Conservation (phyloP, 2,888 invertebrate species). For the Drosophila histrio region DNA sequence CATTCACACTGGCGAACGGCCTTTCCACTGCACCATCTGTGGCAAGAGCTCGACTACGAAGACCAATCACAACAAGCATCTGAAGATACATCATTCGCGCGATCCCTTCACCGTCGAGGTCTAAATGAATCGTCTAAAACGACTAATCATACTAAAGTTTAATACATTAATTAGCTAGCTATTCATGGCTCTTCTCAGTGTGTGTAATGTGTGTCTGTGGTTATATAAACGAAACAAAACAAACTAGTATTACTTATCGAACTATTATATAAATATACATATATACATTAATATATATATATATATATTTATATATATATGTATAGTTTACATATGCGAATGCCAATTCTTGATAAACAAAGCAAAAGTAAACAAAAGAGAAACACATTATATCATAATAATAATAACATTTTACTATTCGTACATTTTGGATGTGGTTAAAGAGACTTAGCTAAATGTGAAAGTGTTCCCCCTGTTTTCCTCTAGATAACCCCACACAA, state of each 20-base stretch:
- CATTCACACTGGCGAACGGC: slow-evolving; percentile 91
- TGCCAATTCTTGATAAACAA: slow-evolving; percentile 70
- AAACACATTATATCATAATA: slow-evolving; percentile 52
- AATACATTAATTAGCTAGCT: slow-evolving; percentile 69
- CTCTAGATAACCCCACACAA: slow-evolving; percentile 22
- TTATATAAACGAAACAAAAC: slow-evolving; percentile 58
- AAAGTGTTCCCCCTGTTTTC: slow-evolving; percentile 51
- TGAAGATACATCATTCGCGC: slow-evolving; percentile 94
- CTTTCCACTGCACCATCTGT: slow-evolving; percentile 94
- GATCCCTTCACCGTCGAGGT: slow-evolving; percentile 93
- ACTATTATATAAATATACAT: slow-evolving; percentile 43
- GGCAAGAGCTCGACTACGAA: slow-evolving; percentile 95
- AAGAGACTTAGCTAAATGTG: slow-evolving; percentile 73
- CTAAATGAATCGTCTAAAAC: slow-evolving; percentile 55
- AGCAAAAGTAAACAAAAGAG: slow-evolving; percentile 20
- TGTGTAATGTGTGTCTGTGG: slow-evolving; percentile 73
- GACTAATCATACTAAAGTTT: slow-evolving; percentile 18
- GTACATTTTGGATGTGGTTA: slow-evolving; percentile 74
- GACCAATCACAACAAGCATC: slow-evolving; percentile 95
- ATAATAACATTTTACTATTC: slow-evolving; percentile 68
- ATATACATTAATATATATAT: slow-evolving; percentile 28
- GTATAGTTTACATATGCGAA: slow-evolving; percentile 62
- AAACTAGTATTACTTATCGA: slow-evolving; percentile 76
- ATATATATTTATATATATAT: slow-evolving; percentile 27
- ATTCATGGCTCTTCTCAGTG: slow-evolving; percentile 73